Evolutionary conservation across 2,113 vertebrate genomes (phyloP).

Genomic region (Pygoscelis antarcticus): DNA sequence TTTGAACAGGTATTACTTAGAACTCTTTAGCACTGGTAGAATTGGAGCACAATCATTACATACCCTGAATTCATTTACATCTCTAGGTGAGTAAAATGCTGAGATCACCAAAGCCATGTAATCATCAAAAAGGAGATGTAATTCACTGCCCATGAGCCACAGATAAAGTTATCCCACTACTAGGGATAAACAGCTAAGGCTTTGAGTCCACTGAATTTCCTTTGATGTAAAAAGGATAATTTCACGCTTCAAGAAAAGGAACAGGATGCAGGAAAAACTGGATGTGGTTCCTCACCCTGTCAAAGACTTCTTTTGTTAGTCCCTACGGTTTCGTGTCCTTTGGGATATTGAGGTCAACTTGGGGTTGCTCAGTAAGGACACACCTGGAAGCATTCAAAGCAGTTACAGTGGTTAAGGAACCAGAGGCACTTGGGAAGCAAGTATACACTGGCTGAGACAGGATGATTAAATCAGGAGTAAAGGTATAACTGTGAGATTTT

Average conservation of each 20-base stretch:
- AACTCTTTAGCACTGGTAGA: not conserved
- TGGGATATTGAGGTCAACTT: not conserved
- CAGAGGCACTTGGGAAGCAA: not conserved
- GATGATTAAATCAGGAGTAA: not conserved
- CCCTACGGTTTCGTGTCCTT: not conserved
- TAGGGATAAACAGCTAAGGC: not conserved
- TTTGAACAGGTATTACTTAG: not conserved
- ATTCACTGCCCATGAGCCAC: not conserved
- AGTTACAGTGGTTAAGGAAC: not conserved
- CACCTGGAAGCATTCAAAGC: not conserved
- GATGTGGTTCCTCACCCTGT: not conserved
- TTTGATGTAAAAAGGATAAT: slow-evolving; percentile 37
- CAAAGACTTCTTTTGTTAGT: not conserved
- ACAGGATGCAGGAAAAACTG: not conserved
- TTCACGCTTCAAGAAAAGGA: slow-evolving; percentile 34
- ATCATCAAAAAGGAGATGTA: slow-evolving; percentile 16
- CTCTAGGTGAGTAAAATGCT: not conserved
- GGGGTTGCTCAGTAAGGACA: not conserved
- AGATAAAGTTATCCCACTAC: not conserved
- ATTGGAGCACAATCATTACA: not conserved
- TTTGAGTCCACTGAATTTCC: not conserved
- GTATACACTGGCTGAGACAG: not conserved
- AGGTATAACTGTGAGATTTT: not conserved
- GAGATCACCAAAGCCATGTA: slow-evolving; percentile 1
- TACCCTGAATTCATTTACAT: not conserved